These are phyloP conservation scores for Oryzias sinensis DNA, from an alignment of 2,797 vertebrate genomes.

Conservation along the genomic window DNA sequence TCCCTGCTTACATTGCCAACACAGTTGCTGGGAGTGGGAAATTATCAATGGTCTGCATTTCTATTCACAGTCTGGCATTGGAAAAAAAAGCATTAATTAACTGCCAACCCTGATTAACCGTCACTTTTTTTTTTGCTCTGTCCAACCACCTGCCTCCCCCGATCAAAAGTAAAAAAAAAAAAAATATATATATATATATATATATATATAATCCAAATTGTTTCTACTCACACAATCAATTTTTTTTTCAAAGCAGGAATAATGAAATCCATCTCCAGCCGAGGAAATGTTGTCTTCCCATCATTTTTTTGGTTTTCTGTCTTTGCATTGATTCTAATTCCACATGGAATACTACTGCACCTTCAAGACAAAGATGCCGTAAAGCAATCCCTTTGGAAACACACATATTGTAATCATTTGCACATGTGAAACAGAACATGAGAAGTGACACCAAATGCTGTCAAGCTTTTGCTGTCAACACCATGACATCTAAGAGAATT, in stretches of 20 bases:
- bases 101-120: neutral
- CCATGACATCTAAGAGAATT: no score
- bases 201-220: neutral
- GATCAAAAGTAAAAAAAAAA: neutral
- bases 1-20: neutral
- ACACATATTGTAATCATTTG: constrained; percentile 12
- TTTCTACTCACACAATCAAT: neutral
- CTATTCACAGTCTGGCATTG: neutral
- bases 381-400: constrained; percentile 9
- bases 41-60: neutral
- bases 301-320: neutral
- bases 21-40: neutral
- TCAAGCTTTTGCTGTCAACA: neutral
- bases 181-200: no score
- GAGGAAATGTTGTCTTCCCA: no score
- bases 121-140: neutral
- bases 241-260: no score
- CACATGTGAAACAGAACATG: neutral
- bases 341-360: neutral
- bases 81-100: neutral
- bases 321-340: neutral
- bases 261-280: no score
- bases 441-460: neutral
- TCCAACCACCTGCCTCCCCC: neutral
- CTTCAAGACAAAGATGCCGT: constrained; percentile 1